Base-by-base conservation (phyloP, 2,888 invertebrate species). In the Galerucella calmariensis region DNA sequence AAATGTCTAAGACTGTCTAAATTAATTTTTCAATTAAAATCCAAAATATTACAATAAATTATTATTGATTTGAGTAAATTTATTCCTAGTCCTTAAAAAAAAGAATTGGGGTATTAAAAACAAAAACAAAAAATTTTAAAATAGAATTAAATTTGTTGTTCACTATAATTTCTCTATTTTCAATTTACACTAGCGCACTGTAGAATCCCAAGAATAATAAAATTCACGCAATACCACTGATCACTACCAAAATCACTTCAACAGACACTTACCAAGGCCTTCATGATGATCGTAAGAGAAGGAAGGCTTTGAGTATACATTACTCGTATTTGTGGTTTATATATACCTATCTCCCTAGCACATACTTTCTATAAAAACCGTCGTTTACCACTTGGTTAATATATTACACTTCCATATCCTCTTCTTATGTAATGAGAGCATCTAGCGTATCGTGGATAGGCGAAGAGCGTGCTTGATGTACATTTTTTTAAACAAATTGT, bases 271-370 rank as follows among this genome's bases (percentile, higher is more conserved):
- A 87, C 87, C 86, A 86, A 84, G 83, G 86, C 86, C 86, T 83
- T 87, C 87, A 87, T 87, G 84, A 81, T 85, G 80, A 79, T 75
- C 69, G 81, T 58, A 89, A 81, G 12, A 80, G 84, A 72, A 53
- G 88, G 89, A 79, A 89, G 89, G 66, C 90, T 88, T 74, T 84
- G 81, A 82, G 79, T 80, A 76, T 78, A 63, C 75, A 66, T 77
- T 80, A 79, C 79, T 81, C 81, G 79, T 73, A 78, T 77, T 80
- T 80, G 80, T 79, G 81, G 82, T 84, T 85, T 87, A 84, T 87
- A 87, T 87, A 65, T 65, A 65, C 63, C 46, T 65, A 87, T 82
- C 82, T 74, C 81, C 81, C 82, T 79, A 77, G 77, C 79, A 79
- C 83, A 80, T 80, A 85, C 86, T 87, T 87, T 86, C 86, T 85